These are phyloP conservation scores for Zenarchopterus dispar DNA, from an alignment of 2,797 vertebrate genomes.

Conservation along the genomic window DNA sequence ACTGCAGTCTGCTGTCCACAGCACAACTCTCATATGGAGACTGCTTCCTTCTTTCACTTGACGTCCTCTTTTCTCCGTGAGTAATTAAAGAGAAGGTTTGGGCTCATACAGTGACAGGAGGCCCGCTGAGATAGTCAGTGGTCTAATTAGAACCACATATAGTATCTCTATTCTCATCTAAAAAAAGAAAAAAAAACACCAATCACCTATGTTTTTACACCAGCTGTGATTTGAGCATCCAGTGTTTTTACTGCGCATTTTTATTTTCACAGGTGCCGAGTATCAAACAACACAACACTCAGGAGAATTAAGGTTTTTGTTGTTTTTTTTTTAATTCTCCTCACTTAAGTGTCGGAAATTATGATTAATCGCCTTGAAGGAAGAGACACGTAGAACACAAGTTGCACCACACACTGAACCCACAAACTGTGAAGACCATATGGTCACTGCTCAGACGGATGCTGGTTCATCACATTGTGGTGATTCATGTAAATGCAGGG, in stretches of 20 bases:
- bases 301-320: slow-evolving; percentile 37
- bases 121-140: slow-evolving; percentile 70
- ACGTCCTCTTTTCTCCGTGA: slow-evolving; percentile 70
- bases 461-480: slow-evolving; percentile 65
- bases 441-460: slow-evolving; percentile 54
- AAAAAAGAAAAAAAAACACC: slow-evolving; percentile 42
- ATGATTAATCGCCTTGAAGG: slow-evolving; percentile 69
- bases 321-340: slow-evolving; percentile 10
- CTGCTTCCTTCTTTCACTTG: slow-evolving; percentile 68
- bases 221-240: slow-evolving; percentile 53
- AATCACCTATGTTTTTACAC: slow-evolving; percentile 53
- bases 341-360: slow-evolving; percentile 53
- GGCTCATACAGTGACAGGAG: slow-evolving; percentile 64
- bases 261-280: slow-evolving; percentile 42
- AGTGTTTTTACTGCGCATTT: slow-evolving; percentile 37
- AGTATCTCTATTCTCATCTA: slow-evolving; percentile 57
- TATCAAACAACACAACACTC: slow-evolving; percentile 58
- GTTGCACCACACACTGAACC: slow-evolving; percentile 30
- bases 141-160: slow-evolving; percentile 75
- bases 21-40: slow-evolving; percentile 58
- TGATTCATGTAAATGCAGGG: slow-evolving; percentile 45
- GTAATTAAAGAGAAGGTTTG: slow-evolving; percentile 74
- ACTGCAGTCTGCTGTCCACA: slow-evolving; percentile 33
- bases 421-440: slow-evolving; percentile 50
- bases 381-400: slow-evolving; percentile 38